Base-by-base conservation (phyloP, 1,140 invertebrate species). In the Uloborus diversus region DNA sequence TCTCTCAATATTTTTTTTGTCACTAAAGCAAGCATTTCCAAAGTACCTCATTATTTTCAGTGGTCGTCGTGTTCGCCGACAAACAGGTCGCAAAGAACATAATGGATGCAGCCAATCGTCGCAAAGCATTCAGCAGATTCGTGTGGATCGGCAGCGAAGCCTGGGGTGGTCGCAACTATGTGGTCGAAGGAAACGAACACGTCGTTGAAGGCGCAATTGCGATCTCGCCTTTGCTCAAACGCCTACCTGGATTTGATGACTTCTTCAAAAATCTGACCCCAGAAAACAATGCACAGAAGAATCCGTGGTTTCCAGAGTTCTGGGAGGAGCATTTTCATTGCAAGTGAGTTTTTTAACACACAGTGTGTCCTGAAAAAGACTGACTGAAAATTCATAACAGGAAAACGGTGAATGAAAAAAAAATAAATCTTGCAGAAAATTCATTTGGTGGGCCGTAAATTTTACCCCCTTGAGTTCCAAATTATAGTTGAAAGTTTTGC, bases 301-400 rank as follows among this genome's bases (percentile, higher is more conserved):
- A 87, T 85, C 81, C 88, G 28, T 90, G 89, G 92, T 92, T 92
- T 73, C 76, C 84, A 1, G 92, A 93, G 84, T 90, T 90, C 81
- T 93, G 92, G 92, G 86, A 88, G 49, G 87, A 89, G 14, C 88
- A 90, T 62, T 92, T 92, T 81, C 73, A 83, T 37, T 89, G 89
- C 82, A 80, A 68, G 28, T 64, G 82, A 64, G 28, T 62, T 7
- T 53, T n/a, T n/a, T n/a, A n/a, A n/a, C n/a, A n/a, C n/a, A n/a
- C n/a, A n/a, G n/a, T n/a, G n/a, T n/a, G n/a, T n/a, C n/a, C n/a
- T n/a, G n/a, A n/a, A n/a, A n/a, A n/a, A n/a, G n/a, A n/a, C n/a
- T n/a, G n/a, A n/a, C n/a, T n/a, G n/a, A n/a, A n/a, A n/a, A n/a
- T n/a, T n/a, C n/a, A n/a, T n/a, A n/a, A n/a, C n/a, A n/a, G n/a